Base-by-base conservation (phyloP, 2,113 vertebrate genomes). In the Sisor rabdophorus region DNA sequence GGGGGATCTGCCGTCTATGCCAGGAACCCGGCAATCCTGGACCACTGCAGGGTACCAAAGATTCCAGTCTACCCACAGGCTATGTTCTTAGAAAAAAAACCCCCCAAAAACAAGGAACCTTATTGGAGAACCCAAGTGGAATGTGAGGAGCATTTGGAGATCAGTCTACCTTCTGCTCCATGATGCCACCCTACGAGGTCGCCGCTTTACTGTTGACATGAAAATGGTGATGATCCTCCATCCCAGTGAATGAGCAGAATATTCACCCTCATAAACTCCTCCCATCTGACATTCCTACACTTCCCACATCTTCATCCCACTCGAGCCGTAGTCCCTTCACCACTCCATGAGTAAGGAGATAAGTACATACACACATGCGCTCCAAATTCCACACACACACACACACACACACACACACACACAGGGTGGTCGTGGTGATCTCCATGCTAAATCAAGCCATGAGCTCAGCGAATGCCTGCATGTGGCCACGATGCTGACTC, bases 401-500 rank as follows among this genome's bases (percentile, higher is more conserved):
- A n/a, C n/a, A n/a, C n/a, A n/a, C n/a, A n/a, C n/a, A n/a, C n/a
- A n/a, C n/a, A n/a, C n/a, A 36, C 12, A 22, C 30, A 71, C 20
- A 44, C 54, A 11, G 24, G 12, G 24, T 50, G 47, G 26, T 26
- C 48, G 54, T 30, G 64, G 24, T 59, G 75, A 70, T 56, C 65
- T 17, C 55, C 11, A 9, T 11, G 26, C 72, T 74, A 48, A 55
- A 16, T 17, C 17, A 48, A 60, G 72, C 58, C 9, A 15, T 32
- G 60, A 75, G 48, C 73, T 75, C 75, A 77, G 24, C 19, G 40
- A 63, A 28, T 69, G 40, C 64, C 54, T 44, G 4, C 32, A 11
- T 19, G 22, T 72, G 30, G 70, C 32, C n/a, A 24, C 24, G n/a
- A 69, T 36, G 69, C 12, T 71, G 52, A 55, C 56, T 74, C 28